Base-by-base conservation (phyloP, 2,888 invertebrate species). In the Drosophila birchii region DNA sequence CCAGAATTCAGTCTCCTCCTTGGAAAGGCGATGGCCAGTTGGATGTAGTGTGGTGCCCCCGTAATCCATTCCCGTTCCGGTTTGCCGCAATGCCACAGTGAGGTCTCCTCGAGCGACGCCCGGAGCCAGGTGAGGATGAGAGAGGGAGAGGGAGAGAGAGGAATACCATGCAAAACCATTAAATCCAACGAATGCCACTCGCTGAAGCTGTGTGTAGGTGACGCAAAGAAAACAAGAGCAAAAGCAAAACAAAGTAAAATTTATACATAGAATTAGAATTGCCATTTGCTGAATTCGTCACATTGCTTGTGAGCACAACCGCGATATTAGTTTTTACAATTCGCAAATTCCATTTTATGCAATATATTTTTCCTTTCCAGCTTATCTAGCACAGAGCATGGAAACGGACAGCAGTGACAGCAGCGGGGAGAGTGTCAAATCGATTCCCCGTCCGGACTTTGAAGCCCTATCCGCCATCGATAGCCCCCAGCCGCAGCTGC, bases 391-490 rank as follows among this genome's bases (percentile, higher is more conserved):
- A 29, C 64, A 11, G 38, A 68, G 76, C 62, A 78, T 78, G 78
- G 78, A 78, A 62, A 67, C 70, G 66, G 78, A 78, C 47, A 75
- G 78, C 29, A 79, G 81, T 57, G 88, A 86, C 63, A 75, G 79
- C 82, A 64, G 29, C 29, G 88, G 80, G 55, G 90, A 89, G 39
- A 90, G 91, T 64, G 45, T 58, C 29, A 89, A 90, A 56, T 91
- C 91, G 3, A 91, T 91, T 74, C 91, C 91, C 26, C 81, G 82
- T n/a, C 91, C 91, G 29, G 80, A 86, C 36, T 90, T 87, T 71
- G 90, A 90, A 71, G 80, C 79, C 14, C 84, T 91, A 1, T 76
- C 81, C 29, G 81, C 76, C 32, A 80, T 86, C 9, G 80, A 78
- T 9, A 83, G 86, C 29, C 81, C 80, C 3, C 88, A 75, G 20